Evolutionary conservation across 2,888 invertebrate species (phyloP), one percentile per base, ranked within the genome.

Genomic region (Drosophila mercatorum): DNA sequence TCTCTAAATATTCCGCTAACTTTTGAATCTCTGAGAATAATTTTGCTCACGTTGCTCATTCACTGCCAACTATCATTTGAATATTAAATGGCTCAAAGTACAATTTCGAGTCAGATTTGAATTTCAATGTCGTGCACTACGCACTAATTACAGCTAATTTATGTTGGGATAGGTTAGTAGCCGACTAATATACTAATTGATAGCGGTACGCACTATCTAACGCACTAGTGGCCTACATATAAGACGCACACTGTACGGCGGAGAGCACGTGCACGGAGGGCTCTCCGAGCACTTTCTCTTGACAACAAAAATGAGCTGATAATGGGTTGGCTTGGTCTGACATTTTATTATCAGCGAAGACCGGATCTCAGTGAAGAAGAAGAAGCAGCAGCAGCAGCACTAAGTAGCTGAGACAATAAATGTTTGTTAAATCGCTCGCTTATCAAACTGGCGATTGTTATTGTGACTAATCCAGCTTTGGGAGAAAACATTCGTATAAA

Each of bases 131-230:
- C 62, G 40, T 36, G 38, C 26, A 46, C 46, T 51, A 75, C 78
- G 78, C 75, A 78, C 68, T 61, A 74, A 63, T 65, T 74, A 65
- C 67, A 68, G 40, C n/a, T 40, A 41, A 68, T 63, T 59, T 49
- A 36, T 65, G 57, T 86, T 88, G 70, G 26, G 66, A 71, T 22
- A 86, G 85, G 85, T 86, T 78, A 86, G 85, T 85, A 68, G 43
- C 14, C 28, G 12, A 14, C n/a, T 44, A 34, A 22, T 22, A 34
- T 34, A 34, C 7, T 51, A 36, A 12, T 72, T 72, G 75, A 75
- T 63, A 66, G 68, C 41, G 40, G 36, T 58, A 85, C 85, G 86
- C 84, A 83, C 80, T 73, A 72, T 77, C 44, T 52, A 73, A 82
- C 77, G 80, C 81, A 79, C 77, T 71, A 61, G 70, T 84, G 82